These are phyloP conservation scores for Umimayanthus chanpuru DNA, from an alignment of 92 coral and sea anemone genomes.

Conservation along the genomic window DNA sequence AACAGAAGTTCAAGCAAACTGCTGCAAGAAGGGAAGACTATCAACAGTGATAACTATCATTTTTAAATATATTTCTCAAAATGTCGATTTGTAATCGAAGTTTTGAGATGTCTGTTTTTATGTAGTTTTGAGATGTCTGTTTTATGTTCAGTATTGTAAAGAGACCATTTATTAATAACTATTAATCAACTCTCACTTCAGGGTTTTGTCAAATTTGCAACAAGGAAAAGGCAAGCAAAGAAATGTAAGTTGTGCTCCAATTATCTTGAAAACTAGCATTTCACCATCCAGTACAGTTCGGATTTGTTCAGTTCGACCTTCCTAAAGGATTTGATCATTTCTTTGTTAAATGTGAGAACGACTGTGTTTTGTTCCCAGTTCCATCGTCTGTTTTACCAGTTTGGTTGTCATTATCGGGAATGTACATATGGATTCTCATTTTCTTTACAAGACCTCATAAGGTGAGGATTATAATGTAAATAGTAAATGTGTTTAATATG, in stretches of 20 bases:
- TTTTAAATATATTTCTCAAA: too few species aligned
- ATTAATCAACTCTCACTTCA: neutral
- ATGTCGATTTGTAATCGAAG: too few species aligned
- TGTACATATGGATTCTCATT: slow-evolving; percentile 92
- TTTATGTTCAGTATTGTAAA: too few species aligned
- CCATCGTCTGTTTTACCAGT: slow-evolving; percentile 72
- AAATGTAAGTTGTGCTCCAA: slow-evolving; percentile 53
- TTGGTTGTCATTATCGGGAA: slow-evolving; percentile 78
- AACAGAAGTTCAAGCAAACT: too few species aligned
- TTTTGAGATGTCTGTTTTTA: too few species aligned
- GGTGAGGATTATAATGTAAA: slow-evolving; percentile 45
- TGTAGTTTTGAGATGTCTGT: too few species aligned
- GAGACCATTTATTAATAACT: too few species aligned
- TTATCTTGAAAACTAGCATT: neutral
- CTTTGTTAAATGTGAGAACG: neutral
- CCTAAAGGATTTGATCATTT: neutral
- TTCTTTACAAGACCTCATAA: slow-evolving; percentile 97
- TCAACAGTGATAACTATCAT: too few species aligned
- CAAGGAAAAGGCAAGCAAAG: slow-evolving; percentile 55
- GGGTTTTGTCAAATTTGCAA: slow-evolving; percentile 57
- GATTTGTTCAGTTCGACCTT: neutral
- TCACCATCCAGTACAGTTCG: neutral
- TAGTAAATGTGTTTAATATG: too few species aligned
- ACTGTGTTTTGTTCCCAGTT: slow-evolving; percentile 45
- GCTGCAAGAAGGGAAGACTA: too few species aligned